Conservation (phyloP, 2,113 vertebrate species). For the Esox niger region DNA sequence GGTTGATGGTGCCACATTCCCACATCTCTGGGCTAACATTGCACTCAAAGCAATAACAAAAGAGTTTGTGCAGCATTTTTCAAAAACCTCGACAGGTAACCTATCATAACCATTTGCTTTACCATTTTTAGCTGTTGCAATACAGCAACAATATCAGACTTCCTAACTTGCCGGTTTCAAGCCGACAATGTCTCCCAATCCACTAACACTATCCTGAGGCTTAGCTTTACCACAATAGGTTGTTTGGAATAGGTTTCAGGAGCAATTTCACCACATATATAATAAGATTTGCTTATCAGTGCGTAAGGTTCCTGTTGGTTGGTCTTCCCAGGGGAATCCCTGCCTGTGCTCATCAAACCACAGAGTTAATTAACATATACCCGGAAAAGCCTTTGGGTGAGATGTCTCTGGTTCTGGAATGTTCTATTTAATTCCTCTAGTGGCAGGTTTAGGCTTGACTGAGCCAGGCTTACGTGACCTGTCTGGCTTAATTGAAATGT, state of each 20-base stretch:
- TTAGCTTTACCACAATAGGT: not conserved
- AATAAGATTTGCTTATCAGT: not conserved
- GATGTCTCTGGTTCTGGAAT: not conserved
- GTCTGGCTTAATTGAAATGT: too few species aligned
- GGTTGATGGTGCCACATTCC: too few species aligned
- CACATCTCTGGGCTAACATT: too few species aligned
- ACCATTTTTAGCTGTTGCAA: too few species aligned
- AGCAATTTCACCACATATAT: not conserved
- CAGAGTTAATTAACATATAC: not conserved
- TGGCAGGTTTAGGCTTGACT: not conserved
- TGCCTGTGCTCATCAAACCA: not conserved
- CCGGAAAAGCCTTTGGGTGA: not conserved
- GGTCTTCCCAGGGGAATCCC: not conserved
- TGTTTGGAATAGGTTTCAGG: not conserved
- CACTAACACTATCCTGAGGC: not conserved
- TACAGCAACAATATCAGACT: not conserved
- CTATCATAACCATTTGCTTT: too few species aligned
- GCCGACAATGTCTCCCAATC: not conserved
- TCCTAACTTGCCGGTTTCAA: not conserved
- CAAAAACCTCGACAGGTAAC: too few species aligned
- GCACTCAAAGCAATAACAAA: too few species aligned
- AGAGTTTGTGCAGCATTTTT: too few species aligned
- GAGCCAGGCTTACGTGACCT: not conserved
- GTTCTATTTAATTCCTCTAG: not conserved
- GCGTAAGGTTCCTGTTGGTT: not conserved